Conservation (phyloP, 1,140 invertebrate species). For the Pteromalus puparum region DNA sequence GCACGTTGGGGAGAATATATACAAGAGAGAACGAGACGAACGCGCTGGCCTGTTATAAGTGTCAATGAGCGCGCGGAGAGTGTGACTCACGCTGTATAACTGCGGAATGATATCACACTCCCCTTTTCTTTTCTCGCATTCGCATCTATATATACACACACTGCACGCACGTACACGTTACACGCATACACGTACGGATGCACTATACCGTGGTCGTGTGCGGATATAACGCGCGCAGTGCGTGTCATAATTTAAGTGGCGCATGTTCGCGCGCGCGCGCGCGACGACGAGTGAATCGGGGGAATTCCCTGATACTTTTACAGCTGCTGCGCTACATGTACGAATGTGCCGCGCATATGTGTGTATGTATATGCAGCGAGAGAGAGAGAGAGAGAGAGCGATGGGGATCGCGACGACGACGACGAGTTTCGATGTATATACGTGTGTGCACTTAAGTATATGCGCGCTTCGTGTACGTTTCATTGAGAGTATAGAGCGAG, state of each 20-base stretch:
- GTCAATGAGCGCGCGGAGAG: conserved; percentile 44
- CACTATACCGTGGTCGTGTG: background rate
- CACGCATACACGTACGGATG: background rate
- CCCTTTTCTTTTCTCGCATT: background rate
- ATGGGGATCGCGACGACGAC: conserved; percentile 5
- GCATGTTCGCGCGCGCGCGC: conserved; percentile 29
- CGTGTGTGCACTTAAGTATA: background rate
- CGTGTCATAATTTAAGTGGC: conserved; percentile 51
- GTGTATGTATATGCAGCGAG: background rate
- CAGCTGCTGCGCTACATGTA: conserved; percentile 21
- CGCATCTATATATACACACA: conserved; percentile 13
- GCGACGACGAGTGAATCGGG: conserved; percentile 30
- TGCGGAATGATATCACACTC: conserved; percentile 48
- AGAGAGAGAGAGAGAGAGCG: conserved; percentile 34
- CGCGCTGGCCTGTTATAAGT: conserved; percentile 22
- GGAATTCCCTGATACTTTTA: conserved; percentile 47
- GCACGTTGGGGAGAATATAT: background rate
- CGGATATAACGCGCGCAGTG: conserved; percentile 11
- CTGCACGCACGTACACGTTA: background rate
- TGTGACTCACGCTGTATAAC: conserved; percentile 39
- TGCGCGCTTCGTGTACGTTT: background rate
- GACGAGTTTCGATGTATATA: conserved; percentile 20
- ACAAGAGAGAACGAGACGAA: background rate
- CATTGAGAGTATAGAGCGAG: background rate
- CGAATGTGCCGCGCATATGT: background rate